These are phyloP conservation scores for Mustela nigripes DNA, from an alignment of 2,113 vertebrate species.

Conservation along the genomic window DNA sequence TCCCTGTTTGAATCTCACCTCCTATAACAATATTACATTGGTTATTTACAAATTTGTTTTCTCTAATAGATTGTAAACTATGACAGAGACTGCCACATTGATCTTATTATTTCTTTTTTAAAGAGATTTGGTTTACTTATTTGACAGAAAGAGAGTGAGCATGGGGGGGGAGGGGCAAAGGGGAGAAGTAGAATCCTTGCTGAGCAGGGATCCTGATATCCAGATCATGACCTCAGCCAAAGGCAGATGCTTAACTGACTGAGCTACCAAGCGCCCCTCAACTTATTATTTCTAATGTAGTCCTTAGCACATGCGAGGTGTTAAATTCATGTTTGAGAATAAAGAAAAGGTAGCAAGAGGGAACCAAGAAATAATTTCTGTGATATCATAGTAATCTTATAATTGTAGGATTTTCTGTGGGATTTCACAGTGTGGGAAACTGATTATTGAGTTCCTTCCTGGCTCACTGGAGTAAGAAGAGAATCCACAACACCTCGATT, in stretches of 20 bases:
- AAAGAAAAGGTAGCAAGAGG: neutral
- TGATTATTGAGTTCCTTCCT: neutral
- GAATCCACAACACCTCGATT: conserved; percentile 35
- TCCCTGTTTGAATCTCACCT: neutral
- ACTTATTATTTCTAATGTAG: neutral
- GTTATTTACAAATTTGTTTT: neutral
- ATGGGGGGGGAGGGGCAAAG: neutral
- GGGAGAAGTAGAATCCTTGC: neutral
- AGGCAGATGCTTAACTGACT: neutral
- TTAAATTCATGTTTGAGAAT: conserved; percentile 22
- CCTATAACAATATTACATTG: neutral
- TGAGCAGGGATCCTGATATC: neutral
- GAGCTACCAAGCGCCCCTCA: neutral
- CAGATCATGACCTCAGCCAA: neutral
- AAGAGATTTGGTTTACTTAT: neutral
- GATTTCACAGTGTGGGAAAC: conserved; percentile 37
- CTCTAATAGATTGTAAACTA: neutral
- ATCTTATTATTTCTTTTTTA: neutral
- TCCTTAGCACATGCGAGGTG: neutral
- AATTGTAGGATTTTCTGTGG: conserved; percentile 22
- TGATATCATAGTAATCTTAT: neutral
- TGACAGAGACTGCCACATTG: neutral
- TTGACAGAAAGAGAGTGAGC: neutral
- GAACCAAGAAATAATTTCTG: conserved; percentile 28
- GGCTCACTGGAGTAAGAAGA: conserved; percentile 12